Percentiles rank a stretch among this genome's conserved stretches.
Conservation (phyloP, 2,113 vertebrate genomes). For the Abramis brama region DNA sequence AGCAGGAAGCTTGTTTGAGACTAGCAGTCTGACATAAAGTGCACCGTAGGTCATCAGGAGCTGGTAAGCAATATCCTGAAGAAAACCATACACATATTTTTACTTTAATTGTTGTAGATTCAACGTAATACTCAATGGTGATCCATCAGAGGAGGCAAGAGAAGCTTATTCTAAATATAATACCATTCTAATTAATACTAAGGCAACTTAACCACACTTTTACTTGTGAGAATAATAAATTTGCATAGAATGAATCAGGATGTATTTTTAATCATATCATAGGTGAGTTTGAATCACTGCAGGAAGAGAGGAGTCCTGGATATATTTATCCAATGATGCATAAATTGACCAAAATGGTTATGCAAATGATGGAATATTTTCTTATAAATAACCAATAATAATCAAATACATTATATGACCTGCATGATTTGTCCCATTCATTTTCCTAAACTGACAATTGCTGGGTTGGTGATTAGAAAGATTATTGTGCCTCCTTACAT, state of each 20-base stretch:
- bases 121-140: neutral
- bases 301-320: neutral
- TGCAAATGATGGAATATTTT: neutral
- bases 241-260: neutral
- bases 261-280: neutral
- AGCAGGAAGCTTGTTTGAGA: conserved; percentile 67
- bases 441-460: neutral
- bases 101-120: neutral
- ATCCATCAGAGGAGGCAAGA: neutral
- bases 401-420: neutral
- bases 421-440: neutral
- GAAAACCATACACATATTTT: neutral
- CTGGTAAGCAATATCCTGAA: conserved; percentile 73
- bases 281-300: neutral
- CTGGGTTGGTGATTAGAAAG: neutral
- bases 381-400: neutral
- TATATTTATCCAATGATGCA: neutral
- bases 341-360: neutral
- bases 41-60: conserved; percentile 80
- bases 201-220: neutral
- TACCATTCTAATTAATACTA: neutral
- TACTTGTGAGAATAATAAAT: neutral
- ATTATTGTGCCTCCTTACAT: neutral
- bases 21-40: conserved; percentile 73
- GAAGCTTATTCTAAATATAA: neutral